Evolutionary conservation across 2,797 vertebrate genomes (phyloP).

Genomic region (Distichodus sexfasciatus): DNA sequence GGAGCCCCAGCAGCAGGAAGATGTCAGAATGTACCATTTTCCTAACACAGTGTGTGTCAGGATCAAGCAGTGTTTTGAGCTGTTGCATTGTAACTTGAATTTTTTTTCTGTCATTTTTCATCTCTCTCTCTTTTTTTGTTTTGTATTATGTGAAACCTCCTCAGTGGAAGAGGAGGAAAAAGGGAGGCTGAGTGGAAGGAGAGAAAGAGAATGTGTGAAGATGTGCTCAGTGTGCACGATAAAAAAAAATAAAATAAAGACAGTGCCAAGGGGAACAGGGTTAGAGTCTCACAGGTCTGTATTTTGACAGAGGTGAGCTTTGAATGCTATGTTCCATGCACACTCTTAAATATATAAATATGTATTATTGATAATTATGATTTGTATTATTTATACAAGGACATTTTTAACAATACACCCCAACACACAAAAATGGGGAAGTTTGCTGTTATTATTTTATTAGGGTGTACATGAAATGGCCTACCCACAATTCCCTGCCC

Average conservation of each 20-base stretch:
- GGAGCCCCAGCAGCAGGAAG: conserved; percentile 34
- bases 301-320: conserved; percentile 33
- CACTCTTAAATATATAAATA: conserved; percentile 61
- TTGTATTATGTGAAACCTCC: conserved; percentile 45
- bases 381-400: conserved; percentile 76
- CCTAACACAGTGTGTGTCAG: conserved; percentile 36
- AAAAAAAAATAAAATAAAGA: conserved; percentile 35
- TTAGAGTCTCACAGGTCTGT: conserved; percentile 36
- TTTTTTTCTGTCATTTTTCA: conserved; percentile 39
- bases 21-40: conserved; percentile 39
- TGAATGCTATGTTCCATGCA: conserved; percentile 44
- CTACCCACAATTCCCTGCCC: conserved; percentile 45
- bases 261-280: conserved; percentile 49
- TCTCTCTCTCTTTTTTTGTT: conserved; percentile 33
- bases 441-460: conserved; percentile 71
- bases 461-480: conserved; percentile 62
- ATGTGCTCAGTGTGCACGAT: too few species aligned
- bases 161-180: conserved; percentile 22
- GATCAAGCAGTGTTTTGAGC: conserved; percentile 32
- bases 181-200: conserved; percentile 22
- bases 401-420: conserved; percentile 66
- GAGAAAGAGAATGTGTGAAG: conserved; percentile 37
- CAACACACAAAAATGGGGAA: conserved; percentile 41
- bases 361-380: conserved; percentile 64
- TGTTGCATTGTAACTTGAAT: conserved; percentile 41